These are phyloP conservation scores for Cirrhinus mrigala DNA, from an alignment of 2,797 vertebrate genomes.

Conservation along the genomic window DNA sequence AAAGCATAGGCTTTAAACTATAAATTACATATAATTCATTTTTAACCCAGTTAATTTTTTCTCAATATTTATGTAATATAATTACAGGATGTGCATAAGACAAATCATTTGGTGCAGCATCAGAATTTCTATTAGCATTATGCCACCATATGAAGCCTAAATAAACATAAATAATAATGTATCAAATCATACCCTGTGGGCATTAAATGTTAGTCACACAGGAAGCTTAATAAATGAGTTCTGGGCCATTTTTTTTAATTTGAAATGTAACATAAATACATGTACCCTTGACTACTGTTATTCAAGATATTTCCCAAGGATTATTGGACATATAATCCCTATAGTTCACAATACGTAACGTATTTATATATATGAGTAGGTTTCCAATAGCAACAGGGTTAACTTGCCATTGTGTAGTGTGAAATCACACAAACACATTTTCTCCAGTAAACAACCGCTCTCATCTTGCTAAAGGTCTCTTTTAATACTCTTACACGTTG, in stretches of 20 bases:
- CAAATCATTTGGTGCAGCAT: not conserved
- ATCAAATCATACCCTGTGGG: not conserved
- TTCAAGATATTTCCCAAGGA: not conserved
- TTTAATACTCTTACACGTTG: constrained; percentile 40
- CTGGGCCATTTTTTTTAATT: constrained; percentile 11
- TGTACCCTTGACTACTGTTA: not conserved
- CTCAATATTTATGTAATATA: not conserved
- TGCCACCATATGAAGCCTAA: not conserved
- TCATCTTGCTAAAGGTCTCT: constrained; percentile 23
- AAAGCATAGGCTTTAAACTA: not conserved
- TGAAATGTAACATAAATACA: constrained; percentile 6
- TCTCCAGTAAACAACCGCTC: constrained; percentile 4
- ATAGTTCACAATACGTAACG: not conserved
- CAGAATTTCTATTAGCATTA: not conserved
- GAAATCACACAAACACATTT: constrained; percentile 12
- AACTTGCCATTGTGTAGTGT: constrained; percentile 22
- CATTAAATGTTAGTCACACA: not conserved
- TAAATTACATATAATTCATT: not conserved
- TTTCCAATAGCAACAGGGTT: not conserved
- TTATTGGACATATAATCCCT: constrained; percentile 5
- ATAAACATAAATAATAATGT: not conserved
- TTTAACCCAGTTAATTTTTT: not conserved
- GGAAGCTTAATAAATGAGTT: not conserved
- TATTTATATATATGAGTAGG: not conserved
- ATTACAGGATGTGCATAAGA: not conserved